These are phyloP conservation scores for Lagorchestes hirsutus DNA, from an alignment of 2,797 vertebrate species.

Conservation along the genomic window DNA sequence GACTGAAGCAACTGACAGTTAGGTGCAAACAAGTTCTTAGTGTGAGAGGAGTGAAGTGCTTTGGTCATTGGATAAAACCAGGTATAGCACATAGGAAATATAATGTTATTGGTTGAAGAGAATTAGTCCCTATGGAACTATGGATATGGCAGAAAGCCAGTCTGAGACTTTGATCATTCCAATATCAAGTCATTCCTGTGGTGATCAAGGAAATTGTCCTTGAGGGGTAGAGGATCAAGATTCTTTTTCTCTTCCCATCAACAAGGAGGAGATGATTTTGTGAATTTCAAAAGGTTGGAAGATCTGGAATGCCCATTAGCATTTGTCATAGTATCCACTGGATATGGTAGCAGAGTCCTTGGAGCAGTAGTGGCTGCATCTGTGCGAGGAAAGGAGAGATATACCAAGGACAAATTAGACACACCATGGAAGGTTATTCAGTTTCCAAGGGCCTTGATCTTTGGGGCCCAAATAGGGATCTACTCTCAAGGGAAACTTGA, in stretches of 20 bases:
- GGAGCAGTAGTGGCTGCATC: not conserved
- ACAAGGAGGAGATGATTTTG: not conserved
- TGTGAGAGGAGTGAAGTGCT: not conserved
- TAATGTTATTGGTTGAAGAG: not conserved
- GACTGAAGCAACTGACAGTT: not conserved
- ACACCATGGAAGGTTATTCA: not conserved
- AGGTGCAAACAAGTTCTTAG: not conserved
- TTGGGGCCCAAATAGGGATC: not conserved
- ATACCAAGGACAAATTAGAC: not conserved
- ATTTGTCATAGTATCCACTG: not conserved
- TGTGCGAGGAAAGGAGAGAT: not conserved
- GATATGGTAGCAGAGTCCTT: not conserved
- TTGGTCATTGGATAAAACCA: not conserved
- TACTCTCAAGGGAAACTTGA: not conserved
- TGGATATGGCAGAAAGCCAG: not conserved
- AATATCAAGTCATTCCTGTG: not conserved
- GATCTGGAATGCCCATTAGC: not conserved
- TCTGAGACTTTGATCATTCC: not conserved
- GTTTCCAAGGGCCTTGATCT: not conserved
- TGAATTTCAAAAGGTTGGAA: not conserved
- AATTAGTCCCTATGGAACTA: not conserved
- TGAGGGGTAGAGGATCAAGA: not conserved
- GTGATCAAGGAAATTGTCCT: not conserved
- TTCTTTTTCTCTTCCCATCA: not conserved
- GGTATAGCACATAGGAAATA: not conserved